Evolutionary conservation across 2,888 invertebrate species (phyloP).

Genomic region (Boloria euphrosyne): DNA sequence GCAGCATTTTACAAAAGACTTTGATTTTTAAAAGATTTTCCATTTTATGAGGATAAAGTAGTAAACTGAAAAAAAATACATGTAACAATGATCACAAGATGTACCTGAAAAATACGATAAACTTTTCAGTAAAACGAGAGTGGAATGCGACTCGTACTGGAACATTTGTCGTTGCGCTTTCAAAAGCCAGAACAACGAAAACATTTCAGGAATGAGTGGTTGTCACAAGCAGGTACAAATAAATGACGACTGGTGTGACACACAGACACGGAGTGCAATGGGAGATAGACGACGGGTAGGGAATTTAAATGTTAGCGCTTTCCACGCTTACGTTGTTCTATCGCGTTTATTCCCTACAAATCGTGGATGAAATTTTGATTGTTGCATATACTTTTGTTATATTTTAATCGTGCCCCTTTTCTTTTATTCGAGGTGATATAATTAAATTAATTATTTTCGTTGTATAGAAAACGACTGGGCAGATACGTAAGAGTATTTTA

Average conservation of each 20-base stretch:
- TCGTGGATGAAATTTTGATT: conserved; percentile 25
- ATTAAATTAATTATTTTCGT: not conserved
- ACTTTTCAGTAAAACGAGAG: conserved; percentile 40
- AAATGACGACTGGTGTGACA: conserved; percentile 54
- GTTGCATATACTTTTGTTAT: conserved; percentile 10
- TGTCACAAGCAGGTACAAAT: conserved; percentile 58
- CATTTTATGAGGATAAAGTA: too few relatives aligned
- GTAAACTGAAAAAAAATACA: not conserved
- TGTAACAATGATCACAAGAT: conserved; percentile 3
- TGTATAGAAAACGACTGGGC: not conserved
- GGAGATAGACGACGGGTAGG: conserved; percentile 42
- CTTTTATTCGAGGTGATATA: not conserved
- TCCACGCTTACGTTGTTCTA: conserved; percentile 25
- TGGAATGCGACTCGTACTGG: conserved; percentile 39
- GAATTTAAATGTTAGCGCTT: conserved; percentile 49
- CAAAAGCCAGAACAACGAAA: conserved; percentile 53
- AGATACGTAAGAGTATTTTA: not conserved
- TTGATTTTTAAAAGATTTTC: too few relatives aligned
- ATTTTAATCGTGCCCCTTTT: not conserved
- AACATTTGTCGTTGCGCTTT: conserved; percentile 47
- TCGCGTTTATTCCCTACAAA: conserved; percentile 19
- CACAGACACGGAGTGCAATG: conserved; percentile 43
- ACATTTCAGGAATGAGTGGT: conserved; percentile 61
- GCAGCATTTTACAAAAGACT: too few relatives aligned
- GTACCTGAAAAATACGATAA: conserved; percentile 41